These are phyloP conservation scores for Edolisoma coerulescens DNA, from an alignment of 2,113 vertebrate genomes.

Conservation along the genomic window DNA sequence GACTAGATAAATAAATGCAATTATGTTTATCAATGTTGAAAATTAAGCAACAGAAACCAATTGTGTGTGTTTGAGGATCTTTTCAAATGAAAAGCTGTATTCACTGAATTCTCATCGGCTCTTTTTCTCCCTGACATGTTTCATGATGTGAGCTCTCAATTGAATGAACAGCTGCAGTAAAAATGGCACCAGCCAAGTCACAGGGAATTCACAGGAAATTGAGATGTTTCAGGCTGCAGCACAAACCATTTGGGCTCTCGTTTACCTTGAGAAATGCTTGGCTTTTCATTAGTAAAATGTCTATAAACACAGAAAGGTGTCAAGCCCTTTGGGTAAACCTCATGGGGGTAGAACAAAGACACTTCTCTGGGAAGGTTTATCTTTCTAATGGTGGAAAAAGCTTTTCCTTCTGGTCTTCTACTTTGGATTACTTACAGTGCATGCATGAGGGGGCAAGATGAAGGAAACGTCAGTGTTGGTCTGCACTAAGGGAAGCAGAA, in stretches of 20 bases:
- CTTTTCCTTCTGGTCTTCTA: neutral
- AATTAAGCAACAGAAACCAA: constrained; percentile 73
- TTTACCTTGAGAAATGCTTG: neutral
- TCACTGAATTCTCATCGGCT: constrained; percentile 64
- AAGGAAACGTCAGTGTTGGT: neutral
- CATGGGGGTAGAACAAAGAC: fast-evolving
- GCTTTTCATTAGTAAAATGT: neutral
- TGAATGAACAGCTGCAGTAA: constrained; percentile 67
- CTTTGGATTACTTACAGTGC: neutral
- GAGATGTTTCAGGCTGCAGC: neutral
- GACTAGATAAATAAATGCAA: constrained; percentile 78
- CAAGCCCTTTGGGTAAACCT: neutral
- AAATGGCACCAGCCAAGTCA: constrained; percentile 18
- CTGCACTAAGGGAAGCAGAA: neutral
- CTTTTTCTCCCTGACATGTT: constrained; percentile 35
- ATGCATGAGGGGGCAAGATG: neutral
- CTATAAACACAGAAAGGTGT: neutral
- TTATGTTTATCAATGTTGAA: constrained; percentile 75
- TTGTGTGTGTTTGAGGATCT: constrained; percentile 68
- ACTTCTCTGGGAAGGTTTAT: fast-evolving
- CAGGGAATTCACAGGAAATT: neutral
- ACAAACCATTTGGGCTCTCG: neutral
- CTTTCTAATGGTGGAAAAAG: neutral
- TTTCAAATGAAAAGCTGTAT: constrained; percentile 72
- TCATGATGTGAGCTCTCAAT: constrained; percentile 52